A percentile compares a stretch with the other conserved stretches of the same genome.
These are phyloP conservation scores for Amyelois transitella DNA, from an alignment of 1,140 invertebrate genomes.

Conservation along the genomic window DNA sequence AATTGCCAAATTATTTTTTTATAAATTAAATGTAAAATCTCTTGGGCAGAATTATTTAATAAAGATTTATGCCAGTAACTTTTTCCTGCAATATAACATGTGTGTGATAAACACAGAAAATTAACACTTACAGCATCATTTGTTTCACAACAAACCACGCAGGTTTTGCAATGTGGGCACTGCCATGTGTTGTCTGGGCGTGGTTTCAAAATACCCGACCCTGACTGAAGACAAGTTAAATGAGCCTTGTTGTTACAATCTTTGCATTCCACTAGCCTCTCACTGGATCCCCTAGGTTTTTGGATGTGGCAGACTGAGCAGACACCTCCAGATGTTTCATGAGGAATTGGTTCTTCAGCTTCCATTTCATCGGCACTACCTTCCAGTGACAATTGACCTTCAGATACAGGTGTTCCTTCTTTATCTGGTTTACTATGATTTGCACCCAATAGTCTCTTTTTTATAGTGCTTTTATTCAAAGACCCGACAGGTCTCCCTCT, in stretches of 20 bases:
- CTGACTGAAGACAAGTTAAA: slow-evolving; percentile 79
- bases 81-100: no score
- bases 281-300: slow-evolving; percentile 76
- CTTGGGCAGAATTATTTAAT: no score
- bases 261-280: slow-evolving; percentile 83
- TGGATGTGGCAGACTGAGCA: slow-evolving; percentile 76
- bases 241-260: slow-evolving; percentile 88
- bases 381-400: slow-evolving; percentile 65
- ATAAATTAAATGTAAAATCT: no score
- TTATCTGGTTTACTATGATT: slow-evolving; percentile 31
- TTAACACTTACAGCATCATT: slow-evolving; percentile 78
- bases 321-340: slow-evolving; percentile 68
- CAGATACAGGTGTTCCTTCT: slow-evolving; percentile 48
- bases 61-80: no score
- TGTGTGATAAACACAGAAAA: background rate
- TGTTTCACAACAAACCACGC: slow-evolving; percentile 81
- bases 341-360: slow-evolving; percentile 39
- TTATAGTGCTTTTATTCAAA: slow-evolving; percentile 75
- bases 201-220: slow-evolving; percentile 78
- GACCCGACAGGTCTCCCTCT: slow-evolving; percentile 78
- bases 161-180: slow-evolving; percentile 83
- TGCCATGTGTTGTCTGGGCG: slow-evolving; percentile 82
- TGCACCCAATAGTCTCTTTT: slow-evolving; percentile 56
- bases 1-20: no score
- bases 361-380: slow-evolving; percentile 67